A percentile compares a stretch with the other conserved stretches of the same genome.
Conservation (phyloP, 2,113 vertebrate species). For the Miniopterus natalensis region DNA sequence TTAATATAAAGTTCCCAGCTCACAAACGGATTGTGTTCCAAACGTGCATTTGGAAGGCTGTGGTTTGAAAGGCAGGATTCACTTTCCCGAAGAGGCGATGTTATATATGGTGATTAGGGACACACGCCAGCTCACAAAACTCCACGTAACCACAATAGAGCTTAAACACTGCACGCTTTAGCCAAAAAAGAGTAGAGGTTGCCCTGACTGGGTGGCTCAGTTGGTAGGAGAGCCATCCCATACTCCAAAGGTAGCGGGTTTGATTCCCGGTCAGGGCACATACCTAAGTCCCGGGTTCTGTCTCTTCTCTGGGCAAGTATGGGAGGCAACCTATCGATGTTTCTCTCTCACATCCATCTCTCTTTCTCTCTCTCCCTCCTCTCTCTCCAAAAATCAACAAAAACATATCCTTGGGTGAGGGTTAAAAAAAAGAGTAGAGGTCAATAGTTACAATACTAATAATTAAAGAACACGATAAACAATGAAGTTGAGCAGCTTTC, state of each 20-base stretch:
- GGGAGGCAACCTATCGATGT: background rate
- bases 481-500: slow-evolving; percentile 33
- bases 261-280: background rate
- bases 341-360: background rate
- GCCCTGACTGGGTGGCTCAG: background rate
- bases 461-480: slow-evolving; percentile 39
- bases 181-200: background rate
- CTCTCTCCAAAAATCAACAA: background rate
- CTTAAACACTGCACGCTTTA: background rate
- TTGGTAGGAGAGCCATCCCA: background rate
- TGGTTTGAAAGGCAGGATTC: slow-evolving; percentile 54
- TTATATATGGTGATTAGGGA: slow-evolving; percentile 54
- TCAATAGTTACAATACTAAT: background rate
- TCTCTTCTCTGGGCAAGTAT: background rate
- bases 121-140: slow-evolving; percentile 59
- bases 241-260: background rate
- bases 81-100: slow-evolving; percentile 56
- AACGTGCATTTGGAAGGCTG: slow-evolving; percentile 54
- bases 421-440: background rate
- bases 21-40: slow-evolving; percentile 53
- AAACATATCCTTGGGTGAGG: background rate
- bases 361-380: background rate
- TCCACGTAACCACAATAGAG: background rate
- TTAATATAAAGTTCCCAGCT: slow-evolving; percentile 56
- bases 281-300: background rate